These are phyloP conservation scores for Geophilus truncorum DNA, from an alignment of 2,888 invertebrate genomes.

Conservation along the genomic window DNA sequence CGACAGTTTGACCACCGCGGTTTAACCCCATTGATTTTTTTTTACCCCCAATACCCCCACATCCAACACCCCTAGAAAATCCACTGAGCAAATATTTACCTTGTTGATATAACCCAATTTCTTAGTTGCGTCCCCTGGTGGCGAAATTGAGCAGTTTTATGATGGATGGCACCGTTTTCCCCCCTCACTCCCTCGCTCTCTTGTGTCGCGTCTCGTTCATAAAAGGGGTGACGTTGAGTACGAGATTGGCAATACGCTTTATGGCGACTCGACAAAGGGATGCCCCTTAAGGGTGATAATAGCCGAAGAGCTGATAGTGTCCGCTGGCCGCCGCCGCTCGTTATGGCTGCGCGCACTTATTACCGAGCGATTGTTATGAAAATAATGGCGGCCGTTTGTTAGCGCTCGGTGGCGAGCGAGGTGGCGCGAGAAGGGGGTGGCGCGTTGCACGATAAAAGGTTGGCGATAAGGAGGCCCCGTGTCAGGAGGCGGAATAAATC, in stretches of 20 bases:
- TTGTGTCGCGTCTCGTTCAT: neutral
- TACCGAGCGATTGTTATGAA: neutral
- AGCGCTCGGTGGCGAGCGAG: neutral
- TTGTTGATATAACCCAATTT: neutral
- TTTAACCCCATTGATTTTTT: neutral
- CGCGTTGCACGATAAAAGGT: neutral
- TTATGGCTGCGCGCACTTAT: neutral
- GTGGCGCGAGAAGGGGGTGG: too few relatives aligned
- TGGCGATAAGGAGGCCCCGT: neutral
- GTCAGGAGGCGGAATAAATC: neutral
- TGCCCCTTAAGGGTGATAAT: neutral
- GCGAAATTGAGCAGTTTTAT: neutral
- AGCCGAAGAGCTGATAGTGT: neutral
- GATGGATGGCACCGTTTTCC: neutral
- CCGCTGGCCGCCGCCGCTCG: neutral
- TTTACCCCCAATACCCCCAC: too few relatives aligned
- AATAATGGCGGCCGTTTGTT: neutral
- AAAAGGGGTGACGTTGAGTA: neutral
- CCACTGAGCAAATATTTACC: neutral
- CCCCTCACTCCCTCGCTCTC: too few relatives aligned
- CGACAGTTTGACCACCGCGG: neutral
- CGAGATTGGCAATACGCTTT: neutral
- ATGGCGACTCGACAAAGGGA: neutral
- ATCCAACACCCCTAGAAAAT: neutral
- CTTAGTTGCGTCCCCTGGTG: neutral